phyloP scores from a whole-genome alignment of 2,113 vertebrate species.

The Bettongia penicillata region DNA sequence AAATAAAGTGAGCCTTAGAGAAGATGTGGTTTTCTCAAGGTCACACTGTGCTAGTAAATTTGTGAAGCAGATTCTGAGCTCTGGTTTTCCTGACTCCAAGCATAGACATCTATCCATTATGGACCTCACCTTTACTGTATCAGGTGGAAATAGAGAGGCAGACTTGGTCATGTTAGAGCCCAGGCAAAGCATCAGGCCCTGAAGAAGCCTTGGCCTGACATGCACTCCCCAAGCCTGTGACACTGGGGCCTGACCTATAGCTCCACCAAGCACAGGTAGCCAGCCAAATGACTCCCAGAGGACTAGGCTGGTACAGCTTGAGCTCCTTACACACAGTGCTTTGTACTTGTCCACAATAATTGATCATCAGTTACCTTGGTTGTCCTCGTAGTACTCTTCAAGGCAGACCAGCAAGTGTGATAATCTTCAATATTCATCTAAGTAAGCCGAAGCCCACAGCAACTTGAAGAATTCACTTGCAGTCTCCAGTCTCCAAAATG shows the following conservation, averaged over 20 bases:
- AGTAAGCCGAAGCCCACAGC: neutral
- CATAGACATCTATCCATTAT: neutral
- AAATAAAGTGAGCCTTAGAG: neutral
- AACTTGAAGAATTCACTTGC: neutral
- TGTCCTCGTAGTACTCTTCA: neutral
- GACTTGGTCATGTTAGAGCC: neutral
- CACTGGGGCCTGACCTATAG: neutral
- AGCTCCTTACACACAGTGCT: neutral
- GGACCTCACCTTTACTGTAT: accelerated
- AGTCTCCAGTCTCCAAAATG: neutral
- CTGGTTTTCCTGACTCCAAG: neutral
- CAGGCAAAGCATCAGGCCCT: neutral
- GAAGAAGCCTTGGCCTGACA: neutral
- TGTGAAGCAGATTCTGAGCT: neutral
- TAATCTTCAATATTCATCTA: neutral
- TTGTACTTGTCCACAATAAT: neutral
- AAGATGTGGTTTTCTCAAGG: neutral
- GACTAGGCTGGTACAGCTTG: neutral
- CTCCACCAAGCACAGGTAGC: neutral
- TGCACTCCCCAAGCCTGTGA: neutral
- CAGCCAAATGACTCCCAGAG: neutral
- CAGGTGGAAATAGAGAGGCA: neutral
- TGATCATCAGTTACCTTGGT: neutral
- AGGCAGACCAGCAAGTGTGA: neutral
- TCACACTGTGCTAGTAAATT: neutral